phyloP scores from a whole-genome alignment of 2,797 vertebrate species.

The Potorous gilbertii region DNA sequence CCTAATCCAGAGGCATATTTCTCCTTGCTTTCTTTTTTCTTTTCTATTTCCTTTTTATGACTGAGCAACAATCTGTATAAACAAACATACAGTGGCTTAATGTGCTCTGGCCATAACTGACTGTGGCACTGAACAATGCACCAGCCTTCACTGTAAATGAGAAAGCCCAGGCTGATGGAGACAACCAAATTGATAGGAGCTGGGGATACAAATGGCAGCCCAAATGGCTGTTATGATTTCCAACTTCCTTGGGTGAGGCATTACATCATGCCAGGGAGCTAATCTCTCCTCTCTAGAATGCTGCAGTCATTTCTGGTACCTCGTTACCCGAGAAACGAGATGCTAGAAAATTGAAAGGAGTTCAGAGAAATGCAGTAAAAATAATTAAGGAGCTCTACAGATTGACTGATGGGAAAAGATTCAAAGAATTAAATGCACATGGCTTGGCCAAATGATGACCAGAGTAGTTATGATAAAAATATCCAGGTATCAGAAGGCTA shows the following conservation, averaged over 20 bases:
- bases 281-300: conserved; percentile 73
- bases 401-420: conserved; percentile 76
- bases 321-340: conserved; percentile 58
- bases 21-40: conserved; percentile 29
- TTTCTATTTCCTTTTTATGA: conserved; percentile 35
- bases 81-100: not conserved
- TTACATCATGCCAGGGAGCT: conserved; percentile 72
- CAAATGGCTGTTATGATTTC: conserved; percentile 61
- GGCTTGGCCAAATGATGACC: conserved; percentile 61
- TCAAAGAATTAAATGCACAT: conserved; percentile 65
- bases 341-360: conserved; percentile 71
- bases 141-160: conserved; percentile 53
- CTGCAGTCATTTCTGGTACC: conserved; percentile 61
- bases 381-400: conserved; percentile 70
- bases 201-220: conserved; percentile 57
- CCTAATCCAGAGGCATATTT: not conserved
- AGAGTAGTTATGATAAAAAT: conserved; percentile 39
- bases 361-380: conserved; percentile 80
- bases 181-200: conserved; percentile 54
- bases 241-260: conserved; percentile 66
- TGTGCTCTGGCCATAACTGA: conserved; percentile 46
- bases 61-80: conserved; percentile 8
- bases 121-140: conserved; percentile 58
- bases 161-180: conserved; percentile 65
- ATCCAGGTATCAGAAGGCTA: conserved; percentile 22